These are phyloP conservation scores for Tipula helvola DNA, from an alignment of 2,888 invertebrate genomes.

Conservation along the genomic window DNA sequence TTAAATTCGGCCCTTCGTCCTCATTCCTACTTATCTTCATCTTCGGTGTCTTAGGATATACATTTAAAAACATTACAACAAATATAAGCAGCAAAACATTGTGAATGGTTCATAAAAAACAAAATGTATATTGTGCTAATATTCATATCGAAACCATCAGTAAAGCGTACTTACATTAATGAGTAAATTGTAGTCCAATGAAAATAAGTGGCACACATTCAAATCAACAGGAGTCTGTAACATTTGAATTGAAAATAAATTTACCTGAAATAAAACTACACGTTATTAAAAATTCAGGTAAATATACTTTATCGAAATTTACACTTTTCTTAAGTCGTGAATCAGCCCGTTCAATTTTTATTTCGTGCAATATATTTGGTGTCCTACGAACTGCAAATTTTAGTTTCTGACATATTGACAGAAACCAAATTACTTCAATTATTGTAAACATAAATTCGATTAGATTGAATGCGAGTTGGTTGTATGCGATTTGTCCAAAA, in stretches of 20 bases:
- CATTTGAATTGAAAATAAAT: background rate
- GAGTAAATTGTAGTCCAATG: background rate
- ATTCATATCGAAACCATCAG: too few species aligned
- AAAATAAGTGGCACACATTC: background rate
- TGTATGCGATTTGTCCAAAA: background rate
- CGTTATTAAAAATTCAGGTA: background rate
- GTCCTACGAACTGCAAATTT: background rate
- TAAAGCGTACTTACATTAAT: background rate
- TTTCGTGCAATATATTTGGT: background rate
- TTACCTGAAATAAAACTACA: background rate
- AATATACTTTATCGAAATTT: background rate
- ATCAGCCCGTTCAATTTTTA: background rate
- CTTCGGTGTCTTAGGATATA: too few species aligned
- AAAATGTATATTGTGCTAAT: too few species aligned
- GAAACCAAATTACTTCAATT: background rate
- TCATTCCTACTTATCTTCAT: too few species aligned
- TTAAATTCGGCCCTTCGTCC: too few species aligned
- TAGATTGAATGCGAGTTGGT: background rate
- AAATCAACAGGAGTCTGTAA: background rate
- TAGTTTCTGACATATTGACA: background rate
- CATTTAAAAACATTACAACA: too few species aligned
- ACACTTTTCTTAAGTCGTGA: background rate
- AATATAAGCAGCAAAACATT: too few species aligned
- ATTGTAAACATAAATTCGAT: background rate
- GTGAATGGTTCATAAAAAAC: too few species aligned